phyloP scores from a whole-genome alignment of 2,113 vertebrate genomes.

The Coreoperca whiteheadi region DNA sequence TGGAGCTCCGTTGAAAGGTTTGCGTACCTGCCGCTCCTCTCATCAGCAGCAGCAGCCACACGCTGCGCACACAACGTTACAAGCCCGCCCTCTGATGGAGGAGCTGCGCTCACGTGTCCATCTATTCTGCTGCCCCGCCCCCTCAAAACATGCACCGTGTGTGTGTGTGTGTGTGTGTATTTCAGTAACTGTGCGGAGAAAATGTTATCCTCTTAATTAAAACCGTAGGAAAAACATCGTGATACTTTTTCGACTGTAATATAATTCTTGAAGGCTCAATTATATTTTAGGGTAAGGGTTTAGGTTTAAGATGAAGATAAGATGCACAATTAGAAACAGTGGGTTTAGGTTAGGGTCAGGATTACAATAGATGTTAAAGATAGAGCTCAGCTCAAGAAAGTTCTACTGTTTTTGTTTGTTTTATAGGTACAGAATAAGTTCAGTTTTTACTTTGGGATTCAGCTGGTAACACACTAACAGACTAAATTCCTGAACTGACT shows the following conservation, averaged over 20 bases:
- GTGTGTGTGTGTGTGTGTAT: not conserved
- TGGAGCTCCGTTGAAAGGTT: conserved; percentile 32
- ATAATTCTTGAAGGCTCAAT: not conserved
- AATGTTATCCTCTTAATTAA: not conserved
- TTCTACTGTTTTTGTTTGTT: not conserved
- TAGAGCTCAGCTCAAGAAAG: not conserved
- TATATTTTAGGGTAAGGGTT: not conserved
- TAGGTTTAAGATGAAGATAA: not conserved
- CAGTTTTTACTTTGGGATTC: conserved; percentile 36
- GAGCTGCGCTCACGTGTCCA: conserved; percentile 59
- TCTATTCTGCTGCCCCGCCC: conserved; percentile 62
- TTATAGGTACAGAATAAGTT: not conserved
- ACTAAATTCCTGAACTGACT: conserved; percentile 34
- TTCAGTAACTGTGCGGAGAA: not conserved
- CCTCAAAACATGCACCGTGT: not conserved
- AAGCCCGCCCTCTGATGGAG: conserved; percentile 78
- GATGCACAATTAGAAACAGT: not conserved
- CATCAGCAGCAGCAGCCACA: conserved; percentile 53
- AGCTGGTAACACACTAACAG: conserved; percentile 14
- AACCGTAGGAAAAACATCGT: not conserved
- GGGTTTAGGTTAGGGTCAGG: not conserved
- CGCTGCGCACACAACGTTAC: conserved; percentile 60
- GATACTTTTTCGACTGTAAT: no score
- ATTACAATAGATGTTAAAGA: not conserved
- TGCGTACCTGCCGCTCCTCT: conserved; percentile 58